Percentiles rank a stretch among this genome's conserved stretches.
Conservation (phyloP, 2,888 invertebrate genomes). For the Automeris io region DNA sequence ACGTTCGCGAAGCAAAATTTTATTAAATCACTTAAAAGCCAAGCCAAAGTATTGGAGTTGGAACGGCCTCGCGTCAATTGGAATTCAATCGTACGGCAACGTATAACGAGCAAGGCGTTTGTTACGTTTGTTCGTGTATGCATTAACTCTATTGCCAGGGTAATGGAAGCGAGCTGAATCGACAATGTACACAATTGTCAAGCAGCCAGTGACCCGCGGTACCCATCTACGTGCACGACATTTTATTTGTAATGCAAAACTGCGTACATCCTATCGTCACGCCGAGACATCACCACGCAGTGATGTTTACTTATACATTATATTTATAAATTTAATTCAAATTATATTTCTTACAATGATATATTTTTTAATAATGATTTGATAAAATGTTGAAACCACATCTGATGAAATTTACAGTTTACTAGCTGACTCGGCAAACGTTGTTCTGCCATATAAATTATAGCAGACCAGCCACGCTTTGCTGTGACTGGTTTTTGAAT, state of each 20-base stretch:
- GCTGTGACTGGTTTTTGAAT: too few species aligned
- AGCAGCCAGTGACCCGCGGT: conserved; percentile 37
- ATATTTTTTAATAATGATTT: too few species aligned
- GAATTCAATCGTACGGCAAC: conserved; percentile 40
- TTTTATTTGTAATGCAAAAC: conserved; percentile 62
- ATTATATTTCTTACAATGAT: too few species aligned
- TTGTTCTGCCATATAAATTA: too few species aligned
- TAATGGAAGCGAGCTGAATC: conserved; percentile 42
- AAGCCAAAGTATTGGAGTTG: conserved; percentile 20
- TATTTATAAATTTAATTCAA: not conserved
- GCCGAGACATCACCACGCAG: conserved; percentile 8
- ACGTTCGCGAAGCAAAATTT: conserved; percentile 29
- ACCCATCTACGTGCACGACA: conserved; percentile 31
- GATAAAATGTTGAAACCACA: too few species aligned
- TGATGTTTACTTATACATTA: conserved; percentile 2
- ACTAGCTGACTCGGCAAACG: too few species aligned
- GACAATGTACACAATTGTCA: conserved; percentile 43
- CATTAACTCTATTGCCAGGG: conserved; percentile 31
- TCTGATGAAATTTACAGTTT: too few species aligned
- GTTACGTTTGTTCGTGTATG: conserved; percentile 29
- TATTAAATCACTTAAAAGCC: conserved; percentile 29
- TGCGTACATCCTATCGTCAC: conserved; percentile 51
- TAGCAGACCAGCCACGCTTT: too few species aligned
- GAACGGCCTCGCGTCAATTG: conserved; percentile 39
- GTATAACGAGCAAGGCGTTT: conserved; percentile 15